Percentiles rank a stretch among this genome's conserved stretches.
Conservation (phyloP, 2,888 invertebrate species). For the Chydorus sphaericus region DNA sequence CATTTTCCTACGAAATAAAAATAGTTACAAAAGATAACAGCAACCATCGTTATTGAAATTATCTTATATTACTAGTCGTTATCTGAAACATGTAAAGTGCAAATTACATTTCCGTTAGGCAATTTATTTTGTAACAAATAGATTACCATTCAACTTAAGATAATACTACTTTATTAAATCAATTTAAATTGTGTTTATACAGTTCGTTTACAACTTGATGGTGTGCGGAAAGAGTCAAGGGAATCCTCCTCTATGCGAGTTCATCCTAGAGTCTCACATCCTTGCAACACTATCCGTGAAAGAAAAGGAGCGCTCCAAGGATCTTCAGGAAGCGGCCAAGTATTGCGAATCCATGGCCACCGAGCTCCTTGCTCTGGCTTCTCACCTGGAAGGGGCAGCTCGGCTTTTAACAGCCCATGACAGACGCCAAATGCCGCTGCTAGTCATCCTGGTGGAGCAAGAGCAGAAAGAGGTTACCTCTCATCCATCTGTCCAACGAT, state of each 20-base stretch:
- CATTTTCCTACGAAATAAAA: no score
- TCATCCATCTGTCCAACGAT: slow-evolving; percentile 92
- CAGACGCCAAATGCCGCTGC: slow-evolving; percentile 79
- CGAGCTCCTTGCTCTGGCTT: slow-evolving; percentile 81
- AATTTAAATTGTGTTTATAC: slow-evolving; percentile 25
- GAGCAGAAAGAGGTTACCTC: slow-evolving; percentile 94
- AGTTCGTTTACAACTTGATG: slow-evolving; percentile 96
- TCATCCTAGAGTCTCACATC: slow-evolving; percentile 89
- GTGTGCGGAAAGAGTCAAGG: slow-evolving; percentile 90
- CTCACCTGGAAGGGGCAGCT: slow-evolving; percentile 87
- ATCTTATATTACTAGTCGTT: no score
- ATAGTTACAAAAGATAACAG: no score
- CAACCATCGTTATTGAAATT: no score
- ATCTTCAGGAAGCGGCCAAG: slow-evolving; percentile 85
- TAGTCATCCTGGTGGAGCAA: slow-evolving; percentile 93
- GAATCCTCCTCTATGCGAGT: slow-evolving; percentile 93
- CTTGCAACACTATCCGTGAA: slow-evolving; percentile 67
- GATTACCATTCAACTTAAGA: no score
- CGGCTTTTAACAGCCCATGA: slow-evolving; percentile 89
- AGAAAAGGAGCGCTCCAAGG: slow-evolving; percentile 96
- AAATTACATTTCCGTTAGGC: no score
- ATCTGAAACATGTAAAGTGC: no score
- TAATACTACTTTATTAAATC: no score
- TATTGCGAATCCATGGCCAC: slow-evolving; percentile 97
- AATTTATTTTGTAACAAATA: no score